These are phyloP conservation scores for Mionectes macconnelli DNA, from an alignment of 2,113 vertebrate species.

Conservation along the genomic window DNA sequence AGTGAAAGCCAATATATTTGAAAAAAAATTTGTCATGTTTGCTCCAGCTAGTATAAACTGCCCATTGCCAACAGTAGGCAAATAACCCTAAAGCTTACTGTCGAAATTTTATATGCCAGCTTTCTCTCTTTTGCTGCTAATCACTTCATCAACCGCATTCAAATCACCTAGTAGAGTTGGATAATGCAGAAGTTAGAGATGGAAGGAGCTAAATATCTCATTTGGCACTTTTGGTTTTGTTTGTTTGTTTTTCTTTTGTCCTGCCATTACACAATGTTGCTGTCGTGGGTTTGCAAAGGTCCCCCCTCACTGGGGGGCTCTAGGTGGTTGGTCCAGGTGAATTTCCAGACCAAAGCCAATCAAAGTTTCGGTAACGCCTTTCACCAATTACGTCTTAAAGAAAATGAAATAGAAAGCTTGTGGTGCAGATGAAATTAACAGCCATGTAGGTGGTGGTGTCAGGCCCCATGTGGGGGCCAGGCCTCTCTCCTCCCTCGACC, in stretches of 20 bases:
- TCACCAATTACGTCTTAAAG: too few species aligned
- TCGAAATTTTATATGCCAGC: not conserved
- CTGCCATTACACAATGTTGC: not conserved
- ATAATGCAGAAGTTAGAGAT: not conserved
- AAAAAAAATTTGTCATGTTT: not conserved
- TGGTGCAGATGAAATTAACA: too few species aligned
- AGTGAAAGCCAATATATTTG: not conserved
- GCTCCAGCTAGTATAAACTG: not conserved
- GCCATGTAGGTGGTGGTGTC: too few species aligned
- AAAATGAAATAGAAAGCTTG: too few species aligned
- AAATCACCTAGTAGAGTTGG: not conserved
- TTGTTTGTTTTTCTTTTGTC: not conserved
- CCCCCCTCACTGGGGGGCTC: too few species aligned
- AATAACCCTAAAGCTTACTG: not conserved
- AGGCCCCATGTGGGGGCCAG: too few species aligned
- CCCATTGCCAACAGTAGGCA: not conserved
- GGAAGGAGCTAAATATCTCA: not conserved
- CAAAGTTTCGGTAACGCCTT: too few species aligned
- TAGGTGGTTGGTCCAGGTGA: too few species aligned
- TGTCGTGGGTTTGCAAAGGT: too few species aligned
- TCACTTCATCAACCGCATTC: not conserved
- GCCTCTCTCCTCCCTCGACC: too few species aligned
- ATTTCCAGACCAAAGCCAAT: too few species aligned
- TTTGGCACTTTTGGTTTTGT: not conserved
- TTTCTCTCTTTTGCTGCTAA: not conserved